Conservation (phyloP, 2,797 vertebrate species). For the Manis javanica region DNA sequence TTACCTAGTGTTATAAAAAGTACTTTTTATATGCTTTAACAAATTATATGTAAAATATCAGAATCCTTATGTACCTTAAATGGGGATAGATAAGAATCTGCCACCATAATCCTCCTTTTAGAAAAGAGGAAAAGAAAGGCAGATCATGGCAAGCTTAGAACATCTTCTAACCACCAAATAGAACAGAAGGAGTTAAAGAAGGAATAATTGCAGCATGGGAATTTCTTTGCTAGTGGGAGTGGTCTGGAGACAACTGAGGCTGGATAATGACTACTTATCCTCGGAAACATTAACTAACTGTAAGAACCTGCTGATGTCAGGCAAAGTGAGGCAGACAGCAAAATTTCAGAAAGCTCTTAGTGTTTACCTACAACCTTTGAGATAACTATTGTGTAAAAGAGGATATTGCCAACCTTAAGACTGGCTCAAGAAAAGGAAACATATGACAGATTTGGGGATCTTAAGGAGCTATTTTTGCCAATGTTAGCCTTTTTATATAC, state of each 20-base stretch:
- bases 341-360: not conserved
- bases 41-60: not conserved
- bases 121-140: not conserved
- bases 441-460: not conserved
- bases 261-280: not conserved
- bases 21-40: not conserved
- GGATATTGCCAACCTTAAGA: not conserved
- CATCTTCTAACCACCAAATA: not conserved
- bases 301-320: not conserved
- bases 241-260: not conserved
- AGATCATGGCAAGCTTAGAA: not conserved
- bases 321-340: not conserved
- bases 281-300: not conserved
- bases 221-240: not conserved
- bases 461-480: slow-evolving; percentile 12
- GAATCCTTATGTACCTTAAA: not conserved
- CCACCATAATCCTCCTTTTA: not conserved
- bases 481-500: not conserved
- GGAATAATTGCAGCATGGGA: not conserved
- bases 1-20: not conserved
- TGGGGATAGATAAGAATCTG: not conserved
- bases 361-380: not conserved
- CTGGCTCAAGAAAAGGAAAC: not conserved
- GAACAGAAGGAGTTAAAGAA: not conserved
- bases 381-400: slow-evolving; percentile 12